These are phyloP conservation scores for Athripsodes cinereus DNA, from an alignment of 2,888 invertebrate genomes.

Conservation along the genomic window DNA sequence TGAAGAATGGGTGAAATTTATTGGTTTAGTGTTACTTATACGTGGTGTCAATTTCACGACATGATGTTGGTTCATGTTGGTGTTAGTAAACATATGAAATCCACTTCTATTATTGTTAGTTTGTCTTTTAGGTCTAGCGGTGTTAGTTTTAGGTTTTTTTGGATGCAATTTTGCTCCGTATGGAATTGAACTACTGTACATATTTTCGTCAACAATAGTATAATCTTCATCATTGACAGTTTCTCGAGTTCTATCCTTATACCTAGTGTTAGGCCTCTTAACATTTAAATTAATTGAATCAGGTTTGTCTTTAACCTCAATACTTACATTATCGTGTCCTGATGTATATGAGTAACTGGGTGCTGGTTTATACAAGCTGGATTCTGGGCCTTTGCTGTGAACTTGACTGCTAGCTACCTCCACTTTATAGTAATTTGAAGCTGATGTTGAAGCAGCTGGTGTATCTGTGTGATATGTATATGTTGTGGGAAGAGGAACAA, in stretches of 20 bases:
- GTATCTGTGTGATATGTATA: constrained; percentile 29
- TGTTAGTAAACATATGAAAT: background rate
- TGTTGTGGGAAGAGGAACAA: constrained; percentile 29
- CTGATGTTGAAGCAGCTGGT: constrained; percentile 32
- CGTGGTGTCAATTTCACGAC: background rate
- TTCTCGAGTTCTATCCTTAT: constrained; percentile 1
- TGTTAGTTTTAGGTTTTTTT: background rate
- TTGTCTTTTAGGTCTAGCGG: background rate
- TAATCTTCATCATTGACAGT: background rate
- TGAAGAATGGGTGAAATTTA: background rate
- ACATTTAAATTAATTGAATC: constrained; percentile 5
- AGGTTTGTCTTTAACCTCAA: constrained; percentile 9
- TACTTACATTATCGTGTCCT: constrained; percentile 25
- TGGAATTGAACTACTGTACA: background rate
- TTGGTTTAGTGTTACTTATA: background rate
- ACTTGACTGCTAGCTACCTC: constrained; percentile 37
- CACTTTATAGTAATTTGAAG: constrained; percentile 38
- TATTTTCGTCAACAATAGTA: background rate
- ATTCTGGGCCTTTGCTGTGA: constrained; percentile 27
- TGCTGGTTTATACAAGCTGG: background rate
- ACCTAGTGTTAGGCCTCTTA: constrained; percentile 3
- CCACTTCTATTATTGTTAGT: background rate
- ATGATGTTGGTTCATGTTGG: background rate
- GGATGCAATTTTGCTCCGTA: background rate
- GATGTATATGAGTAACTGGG: constrained; percentile 9